phyloP scores from a whole-genome alignment of 2,888 invertebrate species.

The Lasioglossum oenotherae region DNA sequence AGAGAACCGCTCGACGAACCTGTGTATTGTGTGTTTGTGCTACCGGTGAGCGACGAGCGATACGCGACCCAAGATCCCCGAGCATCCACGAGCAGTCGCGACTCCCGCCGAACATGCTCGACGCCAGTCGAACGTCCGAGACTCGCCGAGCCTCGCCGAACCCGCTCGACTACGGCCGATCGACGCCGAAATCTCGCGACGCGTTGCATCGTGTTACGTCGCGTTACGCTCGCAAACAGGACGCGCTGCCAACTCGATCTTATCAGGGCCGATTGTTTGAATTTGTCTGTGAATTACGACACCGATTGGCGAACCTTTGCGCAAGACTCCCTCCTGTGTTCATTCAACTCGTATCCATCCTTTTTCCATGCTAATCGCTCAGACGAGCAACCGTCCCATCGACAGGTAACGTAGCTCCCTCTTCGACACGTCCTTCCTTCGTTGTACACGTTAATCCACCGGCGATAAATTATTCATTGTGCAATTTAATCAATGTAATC shows the following conservation, averaged over 20 bases:
- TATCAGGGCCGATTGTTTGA: conserved; percentile 54
- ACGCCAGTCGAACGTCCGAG: conserved; percentile 47
- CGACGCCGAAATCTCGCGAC: conserved; percentile 62
- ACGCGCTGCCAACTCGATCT: conserved; percentile 45
- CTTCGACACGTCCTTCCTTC: not conserved
- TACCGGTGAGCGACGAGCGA: conserved; percentile 57
- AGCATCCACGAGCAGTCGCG: conserved; percentile 40
- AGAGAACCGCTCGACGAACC: conserved; percentile 25
- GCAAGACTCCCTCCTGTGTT: conserved; percentile 3
- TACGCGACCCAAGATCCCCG: conserved; percentile 46
- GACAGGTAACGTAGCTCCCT: not conserved
- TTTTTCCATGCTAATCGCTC: not conserved
- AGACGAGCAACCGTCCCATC: not conserved
- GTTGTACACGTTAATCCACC: not conserved
- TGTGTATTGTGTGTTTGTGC: conserved; percentile 50
- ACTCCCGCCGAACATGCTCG: conserved; percentile 15
- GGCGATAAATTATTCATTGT: not conserved
- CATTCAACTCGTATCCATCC: not conserved
- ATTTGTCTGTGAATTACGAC: conserved; percentile 46
- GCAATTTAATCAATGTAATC: not conserved
- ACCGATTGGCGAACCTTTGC: conserved; percentile 29
- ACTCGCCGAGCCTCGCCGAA: conserved; percentile 56
- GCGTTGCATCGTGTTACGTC: conserved; percentile 67
- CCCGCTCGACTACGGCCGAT: conserved; percentile 46
- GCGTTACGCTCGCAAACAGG: conserved; percentile 61